Evolutionary conservation across 2,888 invertebrate genomes (phyloP), one percentile per base, ranked within the genome.

Genomic region (Encarsia formosa): DNA sequence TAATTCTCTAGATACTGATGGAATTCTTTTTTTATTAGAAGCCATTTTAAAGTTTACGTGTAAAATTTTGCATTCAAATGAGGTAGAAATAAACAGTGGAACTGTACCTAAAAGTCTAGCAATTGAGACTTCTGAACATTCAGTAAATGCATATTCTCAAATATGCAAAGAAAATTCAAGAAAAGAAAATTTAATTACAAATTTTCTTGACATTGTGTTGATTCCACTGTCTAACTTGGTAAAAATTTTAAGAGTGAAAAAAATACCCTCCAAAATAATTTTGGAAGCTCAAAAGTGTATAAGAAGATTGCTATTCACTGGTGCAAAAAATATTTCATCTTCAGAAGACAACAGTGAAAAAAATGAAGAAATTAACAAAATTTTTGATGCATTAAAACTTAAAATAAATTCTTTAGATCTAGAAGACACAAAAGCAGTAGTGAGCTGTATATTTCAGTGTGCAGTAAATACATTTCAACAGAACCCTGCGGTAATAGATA

Each of bases 231-330:
- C 39, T 49, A 65, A 11, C 52, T 62, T 34, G 57, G 60, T 50
- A 42, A 52, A 13, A 63, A 48, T 2, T 39, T 29, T 15, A 26
- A 58, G 48, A 38, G 13, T 6, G 1, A 32, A 49, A 2, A 44
- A 45, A 24, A 29, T 43, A 32, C 26, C 41, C 31, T 39, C 49
- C 23, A 62, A 54, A 59, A 40, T 69, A 20, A 56, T 60, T 22
- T 52, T 61, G 15, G 61, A 60, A 39, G 56, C 57, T 15, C 50
- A 66, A 34, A 70, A 67, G 50, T 70, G 64, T 19, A 55, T 68
- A 16, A 65, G 66, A 35, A 64, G 62, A 19, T 24, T 70, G 35
- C 54, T 70, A n/a, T 62, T 70, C 40, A 49, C 48, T n/a, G 19
- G 23, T n/a, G 20, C 48, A 22, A 52, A 43, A 53, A 63, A 58